Evolutionary conservation across 1,140 invertebrate species (phyloP), one percentile per base, ranked within the genome.

Genomic region (Marisa cornuarietis): DNA sequence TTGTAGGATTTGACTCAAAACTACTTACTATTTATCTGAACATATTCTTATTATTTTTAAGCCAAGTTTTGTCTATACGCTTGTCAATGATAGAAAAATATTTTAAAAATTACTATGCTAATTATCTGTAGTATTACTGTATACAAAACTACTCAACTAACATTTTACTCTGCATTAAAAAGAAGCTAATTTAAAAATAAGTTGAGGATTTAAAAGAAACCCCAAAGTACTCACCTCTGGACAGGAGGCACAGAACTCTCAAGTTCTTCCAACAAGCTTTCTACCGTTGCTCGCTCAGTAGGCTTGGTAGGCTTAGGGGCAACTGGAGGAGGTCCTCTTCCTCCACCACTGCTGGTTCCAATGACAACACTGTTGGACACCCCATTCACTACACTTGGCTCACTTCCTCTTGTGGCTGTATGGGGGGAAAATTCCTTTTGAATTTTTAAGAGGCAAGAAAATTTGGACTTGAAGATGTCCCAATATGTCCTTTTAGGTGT

Each of bases 201-300:
- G 31, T 42, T 42, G 2, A 58, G 8, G 16, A 58, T 18, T 58
- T 11, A 9, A 18, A 58, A 58, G 11, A 58, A 58, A 58, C 11
- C 11, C 16, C 54, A 9, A 24, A 5, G 61, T 62, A 77, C 77
- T 79, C 72, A 84, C 81, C 51, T 72, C 18, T 61, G 49, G 62
- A 68, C 52, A 78, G 80, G 78, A n/a, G 90, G 90, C 24, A 90
- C 85, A n/a, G 85, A 80, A 71, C 82, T 85, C 72, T 91, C 90
- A 71, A 98, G 92, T 90, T 98, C 96, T 82, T 97, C 96, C 22
- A 98, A 91, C 31, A 98, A 92, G 82, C 95, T 95, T 89, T 98
- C 96, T 69, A 98, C 95, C 0, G 96, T 94, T 22, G 79, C 81
- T 52, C 86, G 81, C 54, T 85, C 79, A 58, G 81, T 82, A 51